phyloP scores from a whole-genome alignment of 2,113 vertebrate genomes.

The Etheostoma spectabile region DNA sequence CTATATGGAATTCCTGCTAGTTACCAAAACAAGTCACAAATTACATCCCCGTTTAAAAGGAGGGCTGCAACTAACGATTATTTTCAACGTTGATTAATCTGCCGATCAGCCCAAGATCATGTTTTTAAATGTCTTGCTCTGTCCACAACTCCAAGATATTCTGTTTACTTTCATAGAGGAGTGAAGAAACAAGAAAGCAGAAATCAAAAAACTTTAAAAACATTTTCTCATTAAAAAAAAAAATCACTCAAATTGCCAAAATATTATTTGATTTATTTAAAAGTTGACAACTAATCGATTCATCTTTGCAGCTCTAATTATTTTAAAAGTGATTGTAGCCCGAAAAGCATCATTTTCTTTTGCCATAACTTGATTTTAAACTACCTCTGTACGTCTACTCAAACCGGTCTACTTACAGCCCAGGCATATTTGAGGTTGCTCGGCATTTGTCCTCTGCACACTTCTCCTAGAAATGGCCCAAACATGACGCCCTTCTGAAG shows the following conservation, averaged over 20 bases:
- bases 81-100: too few relatives aligned
- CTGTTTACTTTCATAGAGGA: too few relatives aligned
- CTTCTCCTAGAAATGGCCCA: constrained; percentile 81
- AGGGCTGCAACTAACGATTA: too few relatives aligned
- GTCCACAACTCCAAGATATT: too few relatives aligned
- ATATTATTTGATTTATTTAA: too few relatives aligned
- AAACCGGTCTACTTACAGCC: constrained; percentile 75
- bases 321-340: background rate
- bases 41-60: background rate
- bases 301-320: background rate
- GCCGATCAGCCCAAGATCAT: too few relatives aligned
- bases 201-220: too few relatives aligned
- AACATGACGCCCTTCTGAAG: constrained; percentile 81
- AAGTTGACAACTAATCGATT: too few relatives aligned
- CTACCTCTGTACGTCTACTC: background rate
- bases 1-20: background rate
- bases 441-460: constrained; percentile 66
- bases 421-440: constrained; percentile 80
- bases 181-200: too few relatives aligned
- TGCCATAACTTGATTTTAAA: background rate
- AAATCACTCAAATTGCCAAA: too few relatives aligned
- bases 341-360: background rate
- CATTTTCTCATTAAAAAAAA: too few relatives aligned
- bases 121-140: too few relatives aligned
- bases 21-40: background rate